Conservation (phyloP, 2,113 vertebrate genomes). For the Pavo muticus region DNA sequence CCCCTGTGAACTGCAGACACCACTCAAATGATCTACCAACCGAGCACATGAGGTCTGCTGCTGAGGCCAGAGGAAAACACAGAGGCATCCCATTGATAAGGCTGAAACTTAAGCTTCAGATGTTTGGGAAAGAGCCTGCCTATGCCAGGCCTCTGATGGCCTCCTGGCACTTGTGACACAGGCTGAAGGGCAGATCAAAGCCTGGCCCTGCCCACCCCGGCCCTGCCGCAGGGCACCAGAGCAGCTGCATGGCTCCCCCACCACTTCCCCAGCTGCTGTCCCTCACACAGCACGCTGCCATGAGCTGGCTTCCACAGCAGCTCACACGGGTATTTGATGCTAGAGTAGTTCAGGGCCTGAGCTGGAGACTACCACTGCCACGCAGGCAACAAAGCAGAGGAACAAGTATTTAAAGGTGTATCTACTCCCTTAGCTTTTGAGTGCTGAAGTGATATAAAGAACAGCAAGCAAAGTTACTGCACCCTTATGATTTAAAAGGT, state of each 20-base stretch:
- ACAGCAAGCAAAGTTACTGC: background rate
- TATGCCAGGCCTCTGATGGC: background rate
- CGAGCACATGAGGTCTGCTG: background rate
- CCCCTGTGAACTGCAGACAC: background rate
- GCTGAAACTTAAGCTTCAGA: background rate
- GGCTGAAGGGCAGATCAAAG: background rate
- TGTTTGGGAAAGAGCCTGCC: background rate
- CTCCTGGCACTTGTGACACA: background rate
- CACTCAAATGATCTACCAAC: background rate
- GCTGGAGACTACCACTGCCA: background rate
- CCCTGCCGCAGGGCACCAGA: background rate
- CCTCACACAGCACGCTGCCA: background rate
- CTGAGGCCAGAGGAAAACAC: background rate
- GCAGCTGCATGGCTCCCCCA: background rate
- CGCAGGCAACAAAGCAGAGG: background rate
- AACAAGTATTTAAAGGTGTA: background rate
- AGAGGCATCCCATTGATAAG: background rate
- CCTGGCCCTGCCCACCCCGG: background rate
- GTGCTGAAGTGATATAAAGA: background rate
- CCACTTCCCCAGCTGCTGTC: background rate
- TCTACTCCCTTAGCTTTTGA: background rate
- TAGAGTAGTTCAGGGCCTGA: background rate
- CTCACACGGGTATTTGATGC: background rate
- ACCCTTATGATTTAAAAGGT: background rate
- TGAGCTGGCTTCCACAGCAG: background rate